Conservation (phyloP, 2,113 vertebrate genomes). For the Apteryx owenii region DNA sequence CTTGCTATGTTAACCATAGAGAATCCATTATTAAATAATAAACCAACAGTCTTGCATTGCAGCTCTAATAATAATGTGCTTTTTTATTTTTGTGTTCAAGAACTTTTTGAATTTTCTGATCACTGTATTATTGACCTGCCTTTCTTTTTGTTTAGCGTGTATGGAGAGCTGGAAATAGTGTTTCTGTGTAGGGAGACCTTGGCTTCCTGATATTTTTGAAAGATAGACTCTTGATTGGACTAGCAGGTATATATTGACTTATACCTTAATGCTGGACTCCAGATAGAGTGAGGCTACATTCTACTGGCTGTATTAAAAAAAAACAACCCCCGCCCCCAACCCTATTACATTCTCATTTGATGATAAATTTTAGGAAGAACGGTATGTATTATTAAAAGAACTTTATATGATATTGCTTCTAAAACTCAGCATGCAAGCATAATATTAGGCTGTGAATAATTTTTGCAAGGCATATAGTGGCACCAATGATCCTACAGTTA, state of each 20-base stretch:
- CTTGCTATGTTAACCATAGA: not conserved
- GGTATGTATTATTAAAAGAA: not conserved
- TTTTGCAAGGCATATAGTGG: not conserved
- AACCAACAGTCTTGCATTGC: not conserved
- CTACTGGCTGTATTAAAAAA: not conserved
- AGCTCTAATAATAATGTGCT: not conserved
- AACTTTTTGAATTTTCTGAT: slow-evolving; percentile 58
- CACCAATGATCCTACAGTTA: not conserved
- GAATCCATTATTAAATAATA: not conserved
- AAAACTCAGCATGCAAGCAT: not conserved
- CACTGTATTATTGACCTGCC: slow-evolving; percentile 54
- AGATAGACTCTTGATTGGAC: slow-evolving; percentile 47
- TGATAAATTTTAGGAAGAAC: slow-evolving; percentile 21
- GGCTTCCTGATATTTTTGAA: slow-evolving; percentile 53
- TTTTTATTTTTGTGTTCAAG: not conserved
- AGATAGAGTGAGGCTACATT: slow-evolving; percentile 33
- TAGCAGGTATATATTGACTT: slow-evolving; percentile 68
- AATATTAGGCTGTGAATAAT: not conserved
- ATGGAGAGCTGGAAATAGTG: slow-evolving; percentile 41
- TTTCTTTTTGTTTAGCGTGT: slow-evolving; percentile 60
- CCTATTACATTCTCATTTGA: not conserved
- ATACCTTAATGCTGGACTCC: slow-evolving; percentile 47
- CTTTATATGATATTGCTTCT: not conserved
- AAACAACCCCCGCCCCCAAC: not conserved
- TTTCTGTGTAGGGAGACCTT: not conserved